Percentiles rank a stretch among this genome's conserved stretches.
These are phyloP conservation scores for Ophthalmotilapia sp. DNA, from an alignment of 2,113 vertebrate genomes.

Conservation along the genomic window DNA sequence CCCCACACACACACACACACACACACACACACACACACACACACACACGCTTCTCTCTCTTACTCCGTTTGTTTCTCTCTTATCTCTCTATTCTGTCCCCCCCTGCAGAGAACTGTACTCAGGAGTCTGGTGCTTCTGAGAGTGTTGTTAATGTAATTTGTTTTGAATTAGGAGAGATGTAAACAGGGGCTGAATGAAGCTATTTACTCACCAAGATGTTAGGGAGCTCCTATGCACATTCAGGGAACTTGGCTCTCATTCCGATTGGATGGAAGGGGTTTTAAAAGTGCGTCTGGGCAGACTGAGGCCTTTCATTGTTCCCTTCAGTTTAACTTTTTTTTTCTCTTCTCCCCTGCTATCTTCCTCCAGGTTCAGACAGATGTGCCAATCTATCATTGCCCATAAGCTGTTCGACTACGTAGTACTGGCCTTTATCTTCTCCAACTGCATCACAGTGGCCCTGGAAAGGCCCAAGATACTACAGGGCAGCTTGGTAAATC, in stretches of 20 bases:
- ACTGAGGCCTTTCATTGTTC: not conserved
- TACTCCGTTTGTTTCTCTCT: not conserved
- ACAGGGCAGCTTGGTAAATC: constrained; percentile 88
- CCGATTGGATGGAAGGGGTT: not conserved
- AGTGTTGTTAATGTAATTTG: constrained; percentile 43
- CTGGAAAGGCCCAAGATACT: constrained; percentile 96
- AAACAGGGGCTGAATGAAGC: constrained; percentile 28
- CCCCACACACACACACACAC: rapidly evolving
- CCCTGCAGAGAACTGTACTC: constrained; percentile 12
- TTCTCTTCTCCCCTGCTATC: not conserved
- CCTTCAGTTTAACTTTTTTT: not conserved
- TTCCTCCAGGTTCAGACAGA: constrained; percentile 82
- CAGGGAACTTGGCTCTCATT: not conserved
- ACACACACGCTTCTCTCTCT: not conserved
- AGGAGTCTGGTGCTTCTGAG: constrained; percentile 7
- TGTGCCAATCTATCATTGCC: constrained; percentile 93
- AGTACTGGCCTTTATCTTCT: constrained; percentile 95
- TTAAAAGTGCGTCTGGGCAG: not conserved
- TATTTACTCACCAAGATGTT: constrained; percentile 7
- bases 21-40: not conserved
- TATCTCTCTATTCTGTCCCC: not conserved
- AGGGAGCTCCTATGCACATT: not conserved
- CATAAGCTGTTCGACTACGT: constrained; percentile 97
- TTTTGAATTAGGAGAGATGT: constrained; percentile 39
- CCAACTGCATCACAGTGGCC: constrained; percentile 98